These are phyloP conservation scores for Poeciliopsis gracilis DNA, from an alignment of 2,797 vertebrate species.

Conservation along the genomic window DNA sequence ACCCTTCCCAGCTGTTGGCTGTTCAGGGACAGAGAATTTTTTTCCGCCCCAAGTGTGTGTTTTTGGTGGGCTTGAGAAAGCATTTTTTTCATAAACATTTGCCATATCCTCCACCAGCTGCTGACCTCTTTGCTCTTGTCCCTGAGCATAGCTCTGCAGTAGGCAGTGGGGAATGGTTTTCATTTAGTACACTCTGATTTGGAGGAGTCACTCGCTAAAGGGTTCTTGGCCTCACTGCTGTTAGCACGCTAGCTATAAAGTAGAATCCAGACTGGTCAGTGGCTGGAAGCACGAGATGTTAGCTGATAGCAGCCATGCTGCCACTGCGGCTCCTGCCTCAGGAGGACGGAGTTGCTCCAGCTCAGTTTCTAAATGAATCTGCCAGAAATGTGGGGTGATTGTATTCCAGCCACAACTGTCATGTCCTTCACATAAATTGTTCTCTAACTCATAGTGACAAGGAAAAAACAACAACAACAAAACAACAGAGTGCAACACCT, in stretches of 20 bases:
- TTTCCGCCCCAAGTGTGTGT: conserved; percentile 61
- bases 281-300: conserved; percentile 65
- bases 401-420: not conserved
- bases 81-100: conserved; percentile 99
- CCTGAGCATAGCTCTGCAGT: conserved; percentile 68
- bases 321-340: conserved; percentile 46
- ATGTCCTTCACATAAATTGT: not conserved
- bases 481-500: too few relatives aligned
- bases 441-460: not conserved
- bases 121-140: conserved; percentile 92
- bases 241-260: conserved; percentile 81
- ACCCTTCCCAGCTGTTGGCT: conserved; percentile 99
- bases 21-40: conserved; percentile 79
- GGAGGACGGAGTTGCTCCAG: not conserved
- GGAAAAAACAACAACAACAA: not conserved
- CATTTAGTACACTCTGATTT: conserved; percentile 89
- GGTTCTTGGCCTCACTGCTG: conserved; percentile 81
- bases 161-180: conserved; percentile 88
- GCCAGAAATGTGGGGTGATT: not conserved
- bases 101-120: conserved; percentile 99
- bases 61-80: conserved; percentile 97
- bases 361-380: not conserved
- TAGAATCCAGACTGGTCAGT: conserved; percentile 70
- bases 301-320: conserved; percentile 50
- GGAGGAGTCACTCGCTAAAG: conserved; percentile 79